Base-by-base conservation (phyloP, 2,797 vertebrate species). In the Lates japonicus region DNA sequence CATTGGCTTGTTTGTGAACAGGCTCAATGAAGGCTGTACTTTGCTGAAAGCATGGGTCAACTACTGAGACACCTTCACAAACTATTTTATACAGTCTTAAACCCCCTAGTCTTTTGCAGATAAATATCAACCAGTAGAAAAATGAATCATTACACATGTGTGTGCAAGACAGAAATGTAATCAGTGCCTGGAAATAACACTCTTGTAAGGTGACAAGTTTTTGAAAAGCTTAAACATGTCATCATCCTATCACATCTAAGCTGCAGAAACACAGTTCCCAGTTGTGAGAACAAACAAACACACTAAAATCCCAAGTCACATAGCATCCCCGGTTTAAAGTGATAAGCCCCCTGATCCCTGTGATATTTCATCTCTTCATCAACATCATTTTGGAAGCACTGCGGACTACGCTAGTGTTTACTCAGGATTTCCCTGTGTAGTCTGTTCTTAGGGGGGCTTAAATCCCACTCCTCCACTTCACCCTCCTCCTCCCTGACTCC, bases 351-450 rank as follows among this genome's bases (percentile, higher is more conserved):
- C 63, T 80, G 37, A 83, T 88, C 72, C 68, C 74, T 66, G 14
- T n/a, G 35, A 78, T 86, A 83, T 86, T 87, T 83, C 74, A 82
- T 80, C 60, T 87, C 74, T 89, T 88, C 80, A 91, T 90, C 85
- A 66, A 84, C 76, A 83, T 87, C 59, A 77, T 87, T 84, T 85
- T 42, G 9, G 71, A 69, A 74, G 66, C 31, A 44, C 83, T 61
- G 54, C 12, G 55, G 70, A 87, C 84, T 73, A n/a, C 2, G 4
- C 51, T 33, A 16, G 33, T 82, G 66, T 93, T 92, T 88, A 78
- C 83, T 73, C 48, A 42, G 72, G 46, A 70, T 87, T 85, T 88
- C 44, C 51, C 42, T 41, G 49, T 76, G 44, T 61, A 48, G 39
- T 82, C 22, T 82, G 64, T 80, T 87, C 81, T 87, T 73, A 31